Percentiles rank a stretch among this genome's conserved stretches.
Conservation (phyloP, 2,113 vertebrate genomes). For the Camarhynchus parvulus region DNA sequence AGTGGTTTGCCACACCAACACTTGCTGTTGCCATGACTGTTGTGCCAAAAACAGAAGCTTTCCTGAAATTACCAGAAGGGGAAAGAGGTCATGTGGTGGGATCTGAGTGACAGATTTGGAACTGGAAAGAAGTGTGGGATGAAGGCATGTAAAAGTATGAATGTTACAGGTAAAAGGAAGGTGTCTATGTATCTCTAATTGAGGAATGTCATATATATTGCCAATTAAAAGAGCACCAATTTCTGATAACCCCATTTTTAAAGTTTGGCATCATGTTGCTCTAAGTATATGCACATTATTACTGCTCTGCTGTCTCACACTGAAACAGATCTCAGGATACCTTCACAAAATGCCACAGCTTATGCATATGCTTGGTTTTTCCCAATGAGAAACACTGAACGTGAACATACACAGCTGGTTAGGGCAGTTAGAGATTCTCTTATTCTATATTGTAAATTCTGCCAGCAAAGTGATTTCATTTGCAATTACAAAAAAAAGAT, state of each 20-base stretch:
- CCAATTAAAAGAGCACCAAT: neutral
- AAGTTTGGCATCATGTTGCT: neutral
- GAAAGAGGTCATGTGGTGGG: neutral
- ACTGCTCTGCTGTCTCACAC: neutral
- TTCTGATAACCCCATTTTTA: neutral
- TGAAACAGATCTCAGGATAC: neutral
- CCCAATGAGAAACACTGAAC: neutral
- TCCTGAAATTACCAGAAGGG: neutral
- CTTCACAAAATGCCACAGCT: neutral
- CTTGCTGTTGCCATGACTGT: neutral
- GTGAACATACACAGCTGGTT: neutral
- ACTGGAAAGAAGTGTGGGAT: neutral
- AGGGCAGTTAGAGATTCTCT: neutral
- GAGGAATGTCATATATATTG: neutral
- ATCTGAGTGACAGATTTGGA: neutral
- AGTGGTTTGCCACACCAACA: neutral
- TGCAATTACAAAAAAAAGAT: neutral
- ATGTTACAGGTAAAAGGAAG: neutral
- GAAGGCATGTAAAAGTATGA: neutral
- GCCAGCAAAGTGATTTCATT: neutral
- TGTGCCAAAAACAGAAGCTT: neutral
- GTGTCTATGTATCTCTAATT: neutral
- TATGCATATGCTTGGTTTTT: neutral
- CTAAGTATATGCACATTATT: neutral
- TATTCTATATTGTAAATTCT: neutral